Evolutionary conservation across 2,888 invertebrate genomes (phyloP), one percentile per base, ranked within the genome.

Genomic region (Melipona beecheii): DNA sequence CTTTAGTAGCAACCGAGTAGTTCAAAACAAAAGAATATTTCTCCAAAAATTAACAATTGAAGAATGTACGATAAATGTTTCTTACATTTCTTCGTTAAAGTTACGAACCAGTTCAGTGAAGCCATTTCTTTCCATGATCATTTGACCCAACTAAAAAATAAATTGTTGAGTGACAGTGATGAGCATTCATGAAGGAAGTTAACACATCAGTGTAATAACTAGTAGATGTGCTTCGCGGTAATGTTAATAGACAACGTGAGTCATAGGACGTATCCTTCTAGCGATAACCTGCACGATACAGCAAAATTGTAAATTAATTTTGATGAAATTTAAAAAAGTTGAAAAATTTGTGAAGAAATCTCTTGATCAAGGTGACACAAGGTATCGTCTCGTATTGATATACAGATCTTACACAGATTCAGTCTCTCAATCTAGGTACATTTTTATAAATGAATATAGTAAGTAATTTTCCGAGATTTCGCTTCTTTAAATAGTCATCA

Each of bases 191-290:
- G 60, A 62, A 76, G 83, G 85, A 89, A 89, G 70, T 78, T 66
- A 75, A 74, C 75, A 66, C 73, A 85, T 81, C 77, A 76, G 31
- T 69, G 74, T 65, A 81, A 73, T 83, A 85, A 81, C 69, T 78
- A 78, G 71, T 81, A 64, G 69, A 66, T 88, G 69, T 81, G 52
- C 65, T 75, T 78, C 81, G 76, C 69, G 65, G 75, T 78, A 78
- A 84, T 64, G 74, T 75, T 75, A 82, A 88, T 81, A 76, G 78
- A 62, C 43, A 64, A 62, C 56, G 72, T 86, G 78, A 81, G 19
- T 81, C 82, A 80, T 64, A 65, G 43, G 49, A 31, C 65, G 36
- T 36, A 36, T 65, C 1, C 15, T 36, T 65, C 4, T 2, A 5
- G 5, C 13, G 31, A 31, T 21, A 64, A 21, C 31, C 31, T 62